Percentiles rank a stretch among this genome's conserved stretches.
phyloP scores from a whole-genome alignment of 2,888 invertebrate species.

The Sarcophaga caerulescens region DNA sequence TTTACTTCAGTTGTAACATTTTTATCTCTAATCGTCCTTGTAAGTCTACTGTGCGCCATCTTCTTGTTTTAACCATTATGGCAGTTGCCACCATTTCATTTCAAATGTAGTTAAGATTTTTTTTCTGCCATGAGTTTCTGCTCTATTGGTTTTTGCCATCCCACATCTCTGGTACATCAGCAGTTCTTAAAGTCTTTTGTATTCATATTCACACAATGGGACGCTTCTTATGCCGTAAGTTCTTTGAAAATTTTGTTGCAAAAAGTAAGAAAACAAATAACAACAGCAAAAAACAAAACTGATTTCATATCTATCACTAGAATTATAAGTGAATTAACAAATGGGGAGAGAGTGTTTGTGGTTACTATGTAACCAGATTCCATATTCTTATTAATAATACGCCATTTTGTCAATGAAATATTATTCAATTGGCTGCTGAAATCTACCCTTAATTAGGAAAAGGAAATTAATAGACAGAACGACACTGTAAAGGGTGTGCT shows the following conservation, averaged over 20 bases:
- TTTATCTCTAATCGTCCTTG: not conserved
- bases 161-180: constrained; percentile 18
- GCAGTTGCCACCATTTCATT: constrained; percentile 9
- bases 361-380: not conserved
- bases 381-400: constrained; percentile 23
- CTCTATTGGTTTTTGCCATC: constrained; percentile 3
- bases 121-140: not conserved
- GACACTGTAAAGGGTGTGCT: too few relatives aligned
- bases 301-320: too few relatives aligned
- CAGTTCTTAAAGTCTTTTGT: not conserved
- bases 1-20: not conserved
- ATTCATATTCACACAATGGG: not conserved
- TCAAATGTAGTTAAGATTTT: not conserved
- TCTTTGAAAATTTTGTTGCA: not conserved
- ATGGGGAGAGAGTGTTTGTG: not conserved
- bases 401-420: constrained; percentile 29
- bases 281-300: too few relatives aligned
- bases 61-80: not conserved
- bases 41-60: constrained; percentile 31
- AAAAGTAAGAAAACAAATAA: not conserved
- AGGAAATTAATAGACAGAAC: too few relatives aligned
- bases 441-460: not conserved
- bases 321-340: not conserved
- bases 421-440: constrained; percentile 17
- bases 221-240: not conserved